Conservation (phyloP, 2,797 vertebrate genomes). For the Sciurus carolinensis region DNA sequence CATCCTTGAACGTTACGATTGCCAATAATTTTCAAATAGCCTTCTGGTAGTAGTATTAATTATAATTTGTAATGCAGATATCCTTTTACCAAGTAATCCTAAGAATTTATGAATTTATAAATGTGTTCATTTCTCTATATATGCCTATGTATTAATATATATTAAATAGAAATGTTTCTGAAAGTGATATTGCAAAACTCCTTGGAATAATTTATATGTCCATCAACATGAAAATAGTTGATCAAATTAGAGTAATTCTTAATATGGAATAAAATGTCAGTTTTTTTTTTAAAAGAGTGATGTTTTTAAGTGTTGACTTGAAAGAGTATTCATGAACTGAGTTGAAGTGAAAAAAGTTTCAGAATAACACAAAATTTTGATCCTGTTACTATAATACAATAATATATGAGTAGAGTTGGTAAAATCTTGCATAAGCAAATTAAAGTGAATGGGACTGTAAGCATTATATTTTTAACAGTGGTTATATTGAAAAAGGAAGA, state of each 20-base stretch:
- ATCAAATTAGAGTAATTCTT: neutral
- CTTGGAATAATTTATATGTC: neutral
- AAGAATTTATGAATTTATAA: neutral
- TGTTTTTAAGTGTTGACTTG: slow-evolving; percentile 18
- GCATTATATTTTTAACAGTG: slow-evolving; percentile 10
- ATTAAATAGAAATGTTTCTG: neutral
- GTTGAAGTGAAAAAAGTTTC: slow-evolving; percentile 30
- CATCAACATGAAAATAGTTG: neutral
- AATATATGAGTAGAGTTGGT: neutral
- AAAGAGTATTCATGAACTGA: slow-evolving; percentile 23
- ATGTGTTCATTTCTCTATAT: neutral
- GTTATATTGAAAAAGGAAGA: neutral
- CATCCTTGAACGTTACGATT: neutral
- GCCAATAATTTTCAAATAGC: slow-evolving; percentile 29
- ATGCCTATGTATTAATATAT: neutral
- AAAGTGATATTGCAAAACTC: slow-evolving; percentile 46
- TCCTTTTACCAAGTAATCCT: neutral
- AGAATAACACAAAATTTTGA: slow-evolving; percentile 22
- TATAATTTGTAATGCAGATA: slow-evolving; percentile 41
- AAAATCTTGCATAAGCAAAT: neutral
- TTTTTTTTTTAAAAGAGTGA: neutral
- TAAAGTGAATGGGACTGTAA: slow-evolving; percentile 19
- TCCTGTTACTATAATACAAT: slow-evolving; percentile 48
- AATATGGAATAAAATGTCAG: neutral
- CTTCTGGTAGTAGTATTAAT: neutral